phyloP scores from a whole-genome alignment of 2,888 invertebrate species.

The Lithophane socia region DNA sequence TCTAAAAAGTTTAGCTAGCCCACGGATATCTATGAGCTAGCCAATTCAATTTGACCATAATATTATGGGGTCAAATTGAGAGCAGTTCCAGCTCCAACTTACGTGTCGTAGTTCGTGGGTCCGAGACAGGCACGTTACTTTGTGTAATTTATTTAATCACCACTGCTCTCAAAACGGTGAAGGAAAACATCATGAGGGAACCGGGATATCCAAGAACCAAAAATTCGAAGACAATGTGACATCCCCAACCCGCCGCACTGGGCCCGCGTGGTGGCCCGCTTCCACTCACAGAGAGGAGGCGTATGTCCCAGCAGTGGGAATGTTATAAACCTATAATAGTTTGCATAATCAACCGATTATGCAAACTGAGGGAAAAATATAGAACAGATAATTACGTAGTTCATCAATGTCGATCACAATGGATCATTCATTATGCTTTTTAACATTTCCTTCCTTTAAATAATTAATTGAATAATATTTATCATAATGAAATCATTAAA shows the following conservation, averaged over 20 bases:
- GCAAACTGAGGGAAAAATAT: slow-evolving; percentile 1
- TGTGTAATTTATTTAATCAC: background rate
- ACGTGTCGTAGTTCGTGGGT: background rate
- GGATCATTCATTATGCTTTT: slow-evolving; percentile 12
- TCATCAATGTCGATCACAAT: slow-evolving; percentile 23
- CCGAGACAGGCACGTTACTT: background rate
- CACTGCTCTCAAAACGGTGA: background rate
- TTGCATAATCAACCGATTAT: background rate
- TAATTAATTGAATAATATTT: background rate
- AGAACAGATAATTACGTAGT: background rate
- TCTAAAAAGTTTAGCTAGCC: background rate
- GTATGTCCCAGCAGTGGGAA: background rate
- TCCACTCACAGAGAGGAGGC: too few species aligned
- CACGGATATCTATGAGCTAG: too few species aligned
- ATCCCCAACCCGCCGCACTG: background rate
- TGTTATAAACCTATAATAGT: too few species aligned
- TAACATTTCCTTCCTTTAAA: background rate
- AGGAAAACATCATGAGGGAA: background rate
- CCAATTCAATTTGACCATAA: background rate
- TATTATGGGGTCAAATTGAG: background rate
- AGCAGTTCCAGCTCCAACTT: background rate
- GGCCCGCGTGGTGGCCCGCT: background rate
- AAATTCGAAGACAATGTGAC: too few species aligned
- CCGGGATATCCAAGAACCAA: too few species aligned
- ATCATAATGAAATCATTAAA: background rate